phyloP scores from a whole-genome alignment of 37 sponge, comb jelly and placozoan genomes.

The Cladorhizidae sp. region DNA sequence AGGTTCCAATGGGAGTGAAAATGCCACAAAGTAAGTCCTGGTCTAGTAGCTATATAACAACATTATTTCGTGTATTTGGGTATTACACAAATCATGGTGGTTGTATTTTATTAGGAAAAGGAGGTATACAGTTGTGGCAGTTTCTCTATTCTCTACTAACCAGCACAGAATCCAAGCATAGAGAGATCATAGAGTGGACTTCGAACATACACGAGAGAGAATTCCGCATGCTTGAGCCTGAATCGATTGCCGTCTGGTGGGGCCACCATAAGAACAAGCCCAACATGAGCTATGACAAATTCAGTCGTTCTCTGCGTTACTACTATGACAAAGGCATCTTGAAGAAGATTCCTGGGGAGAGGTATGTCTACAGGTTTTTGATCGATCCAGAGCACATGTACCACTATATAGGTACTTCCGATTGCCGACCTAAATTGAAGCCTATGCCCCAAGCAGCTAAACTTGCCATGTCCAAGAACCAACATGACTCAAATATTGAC shows the following conservation, averaged over 20 bases:
- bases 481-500: background rate
- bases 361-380: conserved; percentile 78
- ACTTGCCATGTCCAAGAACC: conserved; percentile 25
- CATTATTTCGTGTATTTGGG: background rate
- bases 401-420: conserved; percentile 57
- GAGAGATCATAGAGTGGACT: conserved; percentile 80
- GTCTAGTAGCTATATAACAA: no score
- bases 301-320: conserved; percentile 87
- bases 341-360: conserved; percentile 66
- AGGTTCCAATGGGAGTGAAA: conserved; percentile 48
- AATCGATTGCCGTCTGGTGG: conserved; percentile 82
- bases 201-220: conserved; percentile 48
- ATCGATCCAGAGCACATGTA: conserved; percentile 73
- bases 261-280: conserved; percentile 76
- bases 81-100: background rate
- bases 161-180: conserved; percentile 32
- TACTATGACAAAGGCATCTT: conserved; percentile 88
- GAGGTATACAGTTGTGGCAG: conserved; percentile 89
- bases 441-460: conserved; percentile 54
- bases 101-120: conserved; percentile 44
- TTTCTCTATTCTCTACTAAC: conserved; percentile 77
- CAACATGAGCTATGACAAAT: conserved; percentile 90
- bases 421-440: conserved; percentile 63
- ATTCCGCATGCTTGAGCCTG: conserved; percentile 80
- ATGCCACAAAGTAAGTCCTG: conserved; percentile 80